Percentiles rank a stretch among this genome's conserved stretches.
Evolutionary conservation across 1,140 invertebrate species (phyloP).

Genomic region (Gonioctena quinquepunctata): DNA sequence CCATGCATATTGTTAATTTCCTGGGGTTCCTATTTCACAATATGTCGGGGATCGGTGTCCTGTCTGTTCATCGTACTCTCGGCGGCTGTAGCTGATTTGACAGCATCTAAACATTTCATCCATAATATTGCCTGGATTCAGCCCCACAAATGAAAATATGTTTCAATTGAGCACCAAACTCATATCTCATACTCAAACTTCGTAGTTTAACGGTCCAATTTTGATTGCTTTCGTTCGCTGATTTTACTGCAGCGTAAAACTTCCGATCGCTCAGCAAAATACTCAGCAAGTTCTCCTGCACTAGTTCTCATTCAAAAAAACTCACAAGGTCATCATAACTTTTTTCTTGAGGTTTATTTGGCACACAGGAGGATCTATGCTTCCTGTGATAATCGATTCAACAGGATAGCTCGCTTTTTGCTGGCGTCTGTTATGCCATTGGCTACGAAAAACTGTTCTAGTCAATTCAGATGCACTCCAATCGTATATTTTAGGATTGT

Average conservation of each 20-base stretch:
- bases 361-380: neutral
- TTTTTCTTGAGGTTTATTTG: neutral
- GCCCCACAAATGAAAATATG: neutral
- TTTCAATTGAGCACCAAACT: neutral
- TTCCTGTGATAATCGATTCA: neutral
- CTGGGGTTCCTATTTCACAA: neutral
- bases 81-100: neutral
- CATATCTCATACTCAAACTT: neutral
- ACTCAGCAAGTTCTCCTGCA: neutral
- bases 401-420: neutral
- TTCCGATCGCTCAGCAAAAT: neutral
- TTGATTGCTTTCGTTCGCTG: neutral
- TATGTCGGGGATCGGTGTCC: neutral
- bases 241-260: neutral
- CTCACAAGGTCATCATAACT: neutral
- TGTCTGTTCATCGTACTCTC: neutral
- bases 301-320: neutral
- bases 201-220: neutral
- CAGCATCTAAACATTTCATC: neutral
- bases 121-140: neutral
- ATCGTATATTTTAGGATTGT: neutral
- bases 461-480: neutral
- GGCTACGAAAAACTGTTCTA: neutral
- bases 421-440: neutral
- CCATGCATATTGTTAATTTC: neutral